Base-by-base conservation (phyloP, 92 coral and sea anemone genomes). In the Umimayanthus kanabou region DNA sequence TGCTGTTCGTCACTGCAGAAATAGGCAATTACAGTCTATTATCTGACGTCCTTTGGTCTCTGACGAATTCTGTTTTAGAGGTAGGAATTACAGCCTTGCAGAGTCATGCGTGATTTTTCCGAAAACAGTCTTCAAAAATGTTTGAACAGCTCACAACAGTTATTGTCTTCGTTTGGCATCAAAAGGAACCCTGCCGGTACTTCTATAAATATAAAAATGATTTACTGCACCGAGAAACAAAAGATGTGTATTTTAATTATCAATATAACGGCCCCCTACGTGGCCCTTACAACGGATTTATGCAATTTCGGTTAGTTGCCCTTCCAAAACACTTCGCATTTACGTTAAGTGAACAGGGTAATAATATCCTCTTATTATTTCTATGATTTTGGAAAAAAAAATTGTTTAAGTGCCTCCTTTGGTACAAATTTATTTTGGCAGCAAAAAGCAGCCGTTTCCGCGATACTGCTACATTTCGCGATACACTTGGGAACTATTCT, bases 201-300 rank as follows among this genome's bases (percentile, higher is more conserved):
- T n/a, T 33, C 10, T 18, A 37, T 75, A 16, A 9, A 18, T 37
- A 37, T n/a, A 37, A 10, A 75, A 75, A 75, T 75, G 79, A 39
- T 75, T 75, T 33, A 39, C 50, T 75, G 39, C 42, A 75, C 40
- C 18, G 47, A 10, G 9, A 75, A 75, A 75, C 45, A 39, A 39
- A 75, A 39, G 45, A 40, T 75, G 47, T 75, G 79, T 75, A 75
- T 75, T 75, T 75, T 75, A 75, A 75, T 75, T 39, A 75, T 39
- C 53, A 75, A 33, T 75, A 39, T 33, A 43, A 9, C 79, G 79
- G 30, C 79, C 79, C 45, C 79, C 79, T 39, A 39, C n/a, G 25
- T 40, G 22, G 23, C 2, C 40, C 45, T 39, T 39, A 37, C 18
- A 75, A 40, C 23, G 49, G 45, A 9, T 75, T 9, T 53, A 13